Base-by-base conservation (phyloP, 1,140 invertebrate species). In the Pteromalus puparum region DNA sequence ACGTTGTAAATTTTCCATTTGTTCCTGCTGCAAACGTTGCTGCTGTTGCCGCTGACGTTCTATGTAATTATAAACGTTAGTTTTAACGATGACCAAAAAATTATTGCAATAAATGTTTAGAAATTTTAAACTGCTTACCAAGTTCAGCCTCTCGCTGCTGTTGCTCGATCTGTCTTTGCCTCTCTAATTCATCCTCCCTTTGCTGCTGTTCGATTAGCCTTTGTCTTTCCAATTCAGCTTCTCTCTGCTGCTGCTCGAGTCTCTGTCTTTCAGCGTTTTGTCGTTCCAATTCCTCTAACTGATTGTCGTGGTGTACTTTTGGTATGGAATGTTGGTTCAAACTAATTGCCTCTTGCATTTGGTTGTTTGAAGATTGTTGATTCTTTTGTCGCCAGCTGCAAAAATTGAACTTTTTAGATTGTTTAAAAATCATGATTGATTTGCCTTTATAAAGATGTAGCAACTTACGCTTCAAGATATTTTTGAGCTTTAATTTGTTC, bases 401-500 rank as follows among this genome's bases (percentile, higher is more conserved):
- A 9, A 67, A 38, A 65, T 34, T 80, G 73, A n/a, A 15, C 18
- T 81, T 26, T 72, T 18, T 34, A 78, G 12, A 65, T 65, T 65
- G 15, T 61, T 76, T 53, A 0, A 34, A 28, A 61, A 65, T 61
- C 34, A 28, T 28, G 48, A 26, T 53, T 26, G n/a, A 67, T 7
- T 30, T 42, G 13, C 26, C 26, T 26, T 65, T 65, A 65, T 65
- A 42, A 42, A 42, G 15, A 10, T n/a, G 21, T 21, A 61, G 6
- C 18, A 61, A 61, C 53, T 61, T 87, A 87, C 85, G 83, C 88
- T 84, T 85, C 73, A 74, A 87, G 89, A 90, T 90, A 88, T 86
- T 86, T 91, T 77, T 92, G 91, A 80, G 94, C 93, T 89, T 93
- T 93, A 82, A 96, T 94, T 93, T 96, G 95, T 91, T 96, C 95